Base-by-base conservation (phyloP, 2,888 invertebrate species). In the Megaustenia siamemsis region DNA sequence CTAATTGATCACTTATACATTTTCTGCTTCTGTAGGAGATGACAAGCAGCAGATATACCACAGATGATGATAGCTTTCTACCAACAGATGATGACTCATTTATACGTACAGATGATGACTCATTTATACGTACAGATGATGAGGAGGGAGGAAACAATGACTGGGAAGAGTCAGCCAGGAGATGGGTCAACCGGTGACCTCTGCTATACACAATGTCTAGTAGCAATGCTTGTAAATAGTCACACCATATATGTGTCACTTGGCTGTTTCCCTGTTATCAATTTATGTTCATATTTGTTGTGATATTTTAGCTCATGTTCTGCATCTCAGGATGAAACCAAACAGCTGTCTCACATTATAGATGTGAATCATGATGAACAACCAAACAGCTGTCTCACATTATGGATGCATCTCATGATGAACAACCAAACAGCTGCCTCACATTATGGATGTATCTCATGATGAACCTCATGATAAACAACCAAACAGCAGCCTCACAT, bases 91-190 rank as follows among this genome's bases (percentile, higher is more conserved):
- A 93, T 12, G 93, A 93, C 69, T 92, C 91, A 66, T 93, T 90
- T 84, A 87, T 93, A 15, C 93, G 92, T 84, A 93, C 93, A 28
- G 94, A 94, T 86, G 93, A 93, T 56, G 94, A 94, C 80, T 94
- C 94, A 4, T 94, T 93, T 89, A 93, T 94, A 76, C 92, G 93
- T 32, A 93, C 94, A 28, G 94, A 93, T 75, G 95, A 95, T 87
- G 95, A 95, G 86, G 95, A 95, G 45, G 95, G 95, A n/a, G 95
- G 95, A 21, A 94, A 94, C 83, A 93, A 95, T 28, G 95, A 95
- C 88, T 96, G 96, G 95, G 96, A 96, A 89, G 96, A 96, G 91
- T 95, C 96, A 32, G 95, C 96, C 90, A 95, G 95, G 90, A 95
- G 96, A 91, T 96, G 96, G 96, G 95, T 96, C 87, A 96, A 96